Evolutionary conservation across 2,113 vertebrate genomes (phyloP), one percentile per base, ranked within the genome.

Genomic region (Natator depressus): DNA sequence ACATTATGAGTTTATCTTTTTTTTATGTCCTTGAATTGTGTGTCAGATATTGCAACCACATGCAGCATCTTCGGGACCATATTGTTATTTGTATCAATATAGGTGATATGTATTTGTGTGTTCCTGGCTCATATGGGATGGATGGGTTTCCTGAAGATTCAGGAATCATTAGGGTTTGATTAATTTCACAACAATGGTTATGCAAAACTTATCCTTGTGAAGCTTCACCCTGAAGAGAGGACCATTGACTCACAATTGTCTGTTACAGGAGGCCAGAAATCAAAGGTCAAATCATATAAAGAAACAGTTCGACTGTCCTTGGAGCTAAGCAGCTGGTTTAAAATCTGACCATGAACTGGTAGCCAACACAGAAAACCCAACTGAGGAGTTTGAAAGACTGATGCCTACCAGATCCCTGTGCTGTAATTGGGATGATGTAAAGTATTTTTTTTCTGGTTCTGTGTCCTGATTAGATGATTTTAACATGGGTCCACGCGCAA

Each of bases 401-500:
- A 65, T 16, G 16, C 8, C 17, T n/a, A 8, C 29, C 35, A 69
- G 35, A 69, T 69, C 13, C 17, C 62, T 69, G 7, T 69, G 8
- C 8, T 69, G 62, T 35, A n/a, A 69, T 19, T 69, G 62, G 8
- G 17, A 16, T 69, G 16, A 69, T 8, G 16, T 69, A 35, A 8
- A 8, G 29, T 69, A 69, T n/a, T 8, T 35, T 69, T 69, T 19
- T 69, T 69, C 10, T 6, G 2, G 1, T 75, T 80, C 59, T 85
- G 7, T 1, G 3, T 80, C 20, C 24, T 49, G 0, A 49, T 7
- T 72, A 6, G 8, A 47, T 13, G n/a, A 82, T 0, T 2, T 12
- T 42, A 42, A 42, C 42, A 42, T 24, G 24, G 11, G 6, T 46
- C 24, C 10, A 13, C 10, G 6, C 13, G 1, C 22, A 78, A 25